These are phyloP conservation scores for Siniperca chuatsi DNA, from an alignment of 2,113 vertebrate genomes.

Conservation along the genomic window DNA sequence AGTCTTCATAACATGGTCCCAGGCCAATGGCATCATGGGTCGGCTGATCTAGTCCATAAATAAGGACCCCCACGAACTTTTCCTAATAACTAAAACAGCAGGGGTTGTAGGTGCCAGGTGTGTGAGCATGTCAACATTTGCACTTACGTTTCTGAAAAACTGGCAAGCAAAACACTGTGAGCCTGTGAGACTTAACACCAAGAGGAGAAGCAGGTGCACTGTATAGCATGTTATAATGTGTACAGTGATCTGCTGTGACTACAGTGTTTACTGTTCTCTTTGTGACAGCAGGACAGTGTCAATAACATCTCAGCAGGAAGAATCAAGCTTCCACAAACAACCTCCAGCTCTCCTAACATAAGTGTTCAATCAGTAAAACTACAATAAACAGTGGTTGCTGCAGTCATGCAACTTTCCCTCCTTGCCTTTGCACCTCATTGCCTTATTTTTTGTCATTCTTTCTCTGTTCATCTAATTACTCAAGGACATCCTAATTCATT, in stretches of 20 bases:
- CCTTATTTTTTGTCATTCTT: conserved; percentile 3
- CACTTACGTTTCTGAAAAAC: conserved; percentile 13
- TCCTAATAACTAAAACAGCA: conserved; percentile 63
- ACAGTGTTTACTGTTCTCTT: neutral
- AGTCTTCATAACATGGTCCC: conserved; percentile 18
- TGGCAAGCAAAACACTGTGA: conserved; percentile 17
- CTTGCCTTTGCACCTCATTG: conserved; percentile 6
- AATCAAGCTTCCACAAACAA: conserved; percentile 29
- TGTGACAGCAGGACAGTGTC: conserved; percentile 30
- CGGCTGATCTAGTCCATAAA: conserved; percentile 27
- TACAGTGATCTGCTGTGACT: neutral
- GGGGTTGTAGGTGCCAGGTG: conserved; percentile 37
- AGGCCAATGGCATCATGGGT: conserved; percentile 38
- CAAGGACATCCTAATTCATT: neutral
- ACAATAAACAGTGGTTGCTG: neutral
- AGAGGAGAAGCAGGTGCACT: conserved; percentile 25
- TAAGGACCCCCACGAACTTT: conserved; percentile 42
- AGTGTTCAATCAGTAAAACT: neutral
- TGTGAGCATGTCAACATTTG: conserved; percentile 15
- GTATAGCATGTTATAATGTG: neutral
- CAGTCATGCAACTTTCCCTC: conserved; percentile 5
- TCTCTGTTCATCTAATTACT: neutral
- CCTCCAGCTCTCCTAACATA: neutral
- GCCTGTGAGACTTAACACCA: conserved; percentile 15
- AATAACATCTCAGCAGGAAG: conserved; percentile 31